Base-by-base conservation (phyloP, 2,797 vertebrate species). In the Glossophaga mutica region DNA sequence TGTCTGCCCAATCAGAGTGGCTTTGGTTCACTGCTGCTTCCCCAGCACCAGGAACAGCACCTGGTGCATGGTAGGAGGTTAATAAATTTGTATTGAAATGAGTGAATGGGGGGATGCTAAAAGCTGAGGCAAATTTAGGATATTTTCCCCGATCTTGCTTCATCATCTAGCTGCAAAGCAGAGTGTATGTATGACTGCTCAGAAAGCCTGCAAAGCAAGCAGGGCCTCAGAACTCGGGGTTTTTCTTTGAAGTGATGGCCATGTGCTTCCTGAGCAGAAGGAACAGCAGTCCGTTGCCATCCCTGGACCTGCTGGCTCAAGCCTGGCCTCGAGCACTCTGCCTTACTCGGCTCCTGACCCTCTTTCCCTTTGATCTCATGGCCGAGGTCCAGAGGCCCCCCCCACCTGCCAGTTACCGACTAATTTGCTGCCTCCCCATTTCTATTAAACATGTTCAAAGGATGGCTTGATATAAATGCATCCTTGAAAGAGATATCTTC, bases 401-500 rank as follows among this genome's bases (percentile, higher is more conserved):
- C 44, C 11, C 10, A 9, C 4, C 50, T 73, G 73, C 57, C 59
- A n/a, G 26, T 68, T 52, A 59, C n/a, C 15, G 16, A 4, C 9
- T 67, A 18, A 14, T 74, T 57, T 90, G 34, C 39, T 42, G 57
- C 6, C 37, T 79, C 44, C 6, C 32, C 68, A 6, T 42, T 26
- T 37, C 52, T 9, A 26, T 78, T 79, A 32, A 84, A 15, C 55
- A 48, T 42, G 37, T 57, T 26, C 19, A 42, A 81, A 77, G n/a
- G 26, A 26, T 21, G 67, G 37, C 62, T 88, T 42, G 11, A 26
- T 71, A 52, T 42, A 81, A 22, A 22, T 29, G 19, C 9, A 9
- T 29, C 73, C 26, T n/a, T 71, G 29, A 83, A 91, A 90, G 34
- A 84, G 87, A 34, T 22, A 39, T 24, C 39, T 81, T 91, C 86